Base-by-base conservation (phyloP, 2,888 invertebrate species). In the Nemotelus pantherinus region DNA sequence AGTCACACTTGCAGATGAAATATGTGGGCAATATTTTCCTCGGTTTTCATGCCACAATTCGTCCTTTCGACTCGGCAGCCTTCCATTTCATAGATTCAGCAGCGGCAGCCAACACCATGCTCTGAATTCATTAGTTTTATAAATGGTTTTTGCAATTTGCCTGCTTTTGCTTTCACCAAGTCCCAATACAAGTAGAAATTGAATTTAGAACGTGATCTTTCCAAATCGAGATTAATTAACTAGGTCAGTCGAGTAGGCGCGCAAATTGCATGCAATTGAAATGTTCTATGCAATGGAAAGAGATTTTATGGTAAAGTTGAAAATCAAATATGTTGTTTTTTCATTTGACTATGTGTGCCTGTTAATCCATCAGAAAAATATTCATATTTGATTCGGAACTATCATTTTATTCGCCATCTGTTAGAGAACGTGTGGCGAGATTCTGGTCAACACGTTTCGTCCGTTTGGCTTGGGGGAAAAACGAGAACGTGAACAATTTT, bases 81-180 rank as follows among this genome's bases (percentile, higher is more conserved):
- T 63, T 63, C 53, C 7, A 43, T 63, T 63, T 25, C 25, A 25
- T 25, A 25, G 25, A 7, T 41, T 25, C 45, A 25, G 3, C 48
- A 47, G 65, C 63, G 39, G 5, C 39, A 39, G n/a, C 41, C 3
- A 39, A 2, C 65, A 48, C 25, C 68, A 45, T 50, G 68, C 2
- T 50, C 6, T 39, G 53, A 68, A 68, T 68, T 68, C 68, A 68
- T 68, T 68, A 68, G 68, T 68, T 68, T 68, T 53, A 50, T 68
- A 68, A 68, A 68, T 68, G 68, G 68, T 41, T 45, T 47, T 47
- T 65, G 65, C 65, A 65, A 65, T 47, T 65, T 65, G 45, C 65
- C 25, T n/a, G n/a, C 45, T 68, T 50, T 50, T 10, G 3, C 4
- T 6, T 41, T 41, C 9, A 44, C 48, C 39, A 53, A 68, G 7